These are phyloP conservation scores for Tauraco erythrolophus DNA, from an alignment of 2,113 vertebrate genomes.

Conservation along the genomic window DNA sequence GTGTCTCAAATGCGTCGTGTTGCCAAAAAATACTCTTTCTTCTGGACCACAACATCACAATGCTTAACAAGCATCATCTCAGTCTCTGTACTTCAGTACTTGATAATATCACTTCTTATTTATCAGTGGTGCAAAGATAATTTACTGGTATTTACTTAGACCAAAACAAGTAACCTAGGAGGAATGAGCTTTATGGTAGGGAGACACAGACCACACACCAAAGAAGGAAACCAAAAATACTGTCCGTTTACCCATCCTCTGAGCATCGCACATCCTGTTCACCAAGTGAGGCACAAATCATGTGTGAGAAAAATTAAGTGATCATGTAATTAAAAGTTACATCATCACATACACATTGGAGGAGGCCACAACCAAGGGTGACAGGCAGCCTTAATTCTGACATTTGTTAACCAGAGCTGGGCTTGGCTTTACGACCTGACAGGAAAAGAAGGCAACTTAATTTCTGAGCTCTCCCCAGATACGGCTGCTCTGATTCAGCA, in stretches of 20 bases:
- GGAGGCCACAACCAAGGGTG: neutral
- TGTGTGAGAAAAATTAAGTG: neutral
- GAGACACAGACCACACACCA: neutral
- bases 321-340: neutral
- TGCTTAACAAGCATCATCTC: neutral
- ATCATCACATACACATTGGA: neutral
- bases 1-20: accelerated
- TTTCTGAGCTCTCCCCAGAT: neutral
- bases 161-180: neutral
- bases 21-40: neutral
- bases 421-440: neutral
- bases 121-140: neutral
- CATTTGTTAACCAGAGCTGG: neutral
- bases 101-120: neutral
- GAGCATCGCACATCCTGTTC: neutral
- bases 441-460: neutral
- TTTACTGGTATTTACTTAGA: neutral
- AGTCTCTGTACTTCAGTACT: neutral
- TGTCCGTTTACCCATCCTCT: neutral
- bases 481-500: constrained; percentile 17
- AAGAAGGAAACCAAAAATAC: neutral
- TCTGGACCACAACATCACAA: neutral
- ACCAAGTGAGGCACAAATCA: neutral
- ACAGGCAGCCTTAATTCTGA: neutral
- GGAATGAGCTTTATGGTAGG: neutral